These are phyloP conservation scores for Monochamus alternatus DNA, from an alignment of 2,888 invertebrate species.

Conservation along the genomic window DNA sequence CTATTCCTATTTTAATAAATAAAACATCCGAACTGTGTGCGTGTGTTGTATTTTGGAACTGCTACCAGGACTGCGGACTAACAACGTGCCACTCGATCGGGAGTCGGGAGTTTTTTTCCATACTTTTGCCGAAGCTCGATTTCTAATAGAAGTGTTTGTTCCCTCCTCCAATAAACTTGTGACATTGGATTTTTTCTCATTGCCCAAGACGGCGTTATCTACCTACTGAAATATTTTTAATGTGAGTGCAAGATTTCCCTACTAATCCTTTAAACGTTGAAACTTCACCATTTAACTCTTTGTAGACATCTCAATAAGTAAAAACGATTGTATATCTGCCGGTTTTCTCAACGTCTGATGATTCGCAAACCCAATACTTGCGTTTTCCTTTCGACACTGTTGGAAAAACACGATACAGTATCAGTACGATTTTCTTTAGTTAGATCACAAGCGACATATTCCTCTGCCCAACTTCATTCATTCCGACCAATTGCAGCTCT, in stretches of 20 bases:
- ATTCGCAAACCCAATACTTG: too few relatives aligned
- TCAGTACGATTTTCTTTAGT: too few relatives aligned
- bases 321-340: not conserved
- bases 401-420: too few relatives aligned
- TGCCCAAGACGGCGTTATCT: conserved; percentile 12
- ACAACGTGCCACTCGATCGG: conserved; percentile 28
- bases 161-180: conserved; percentile 18
- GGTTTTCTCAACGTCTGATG: not conserved
- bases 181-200: conserved; percentile 30
- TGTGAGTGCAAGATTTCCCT: conserved; percentile 25
- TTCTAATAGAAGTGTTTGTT: conserved; percentile 15
- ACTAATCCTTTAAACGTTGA: not conserved
- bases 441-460: too few relatives aligned
- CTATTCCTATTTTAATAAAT: conserved; percentile 14
- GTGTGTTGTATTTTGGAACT: conserved; percentile 9
- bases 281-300: not conserved
- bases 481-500: conserved; percentile 9
- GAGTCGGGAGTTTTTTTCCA: conserved; percentile 24
- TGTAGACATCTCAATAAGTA: not conserved
- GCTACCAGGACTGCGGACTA: conserved; percentile 20
- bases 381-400: too few relatives aligned
- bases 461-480: not conserved
- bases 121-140: conserved; percentile 21
- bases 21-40: conserved; percentile 26
- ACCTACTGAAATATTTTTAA: conserved; percentile 22